phyloP scores from a whole-genome alignment of 2,113 vertebrate genomes.

The Apeltes quadracus region DNA sequence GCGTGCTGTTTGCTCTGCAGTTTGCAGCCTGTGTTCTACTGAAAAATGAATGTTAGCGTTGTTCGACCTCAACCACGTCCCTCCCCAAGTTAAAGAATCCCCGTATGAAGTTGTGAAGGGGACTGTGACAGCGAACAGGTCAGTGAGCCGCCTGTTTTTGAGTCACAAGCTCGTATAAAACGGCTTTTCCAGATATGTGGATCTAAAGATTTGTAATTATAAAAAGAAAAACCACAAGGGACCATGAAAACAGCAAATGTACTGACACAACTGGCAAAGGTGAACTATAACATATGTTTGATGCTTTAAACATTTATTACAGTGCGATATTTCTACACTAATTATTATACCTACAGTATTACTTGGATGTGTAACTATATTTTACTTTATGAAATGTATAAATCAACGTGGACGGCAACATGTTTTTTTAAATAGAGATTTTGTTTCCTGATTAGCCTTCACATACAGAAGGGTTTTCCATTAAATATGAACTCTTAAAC shows the following conservation, averaged over 20 bases:
- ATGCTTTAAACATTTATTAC: slow-evolving; percentile 2
- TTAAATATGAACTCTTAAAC: slow-evolving; percentile 29
- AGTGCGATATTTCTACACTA: not conserved
- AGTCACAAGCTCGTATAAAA: not conserved
- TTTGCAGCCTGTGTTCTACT: not conserved
- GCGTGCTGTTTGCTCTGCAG: not conserved
- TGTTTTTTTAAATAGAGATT: slow-evolving; percentile 2
- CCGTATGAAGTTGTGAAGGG: not conserved
- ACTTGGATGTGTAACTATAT: slow-evolving; percentile 17
- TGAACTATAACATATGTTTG: not conserved
- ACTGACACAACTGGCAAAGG: not conserved
- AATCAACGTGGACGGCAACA: slow-evolving; percentile 5
- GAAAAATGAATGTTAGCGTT: not conserved
- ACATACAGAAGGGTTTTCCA: not conserved
- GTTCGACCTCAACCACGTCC: not conserved
- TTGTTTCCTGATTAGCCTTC: not conserved
- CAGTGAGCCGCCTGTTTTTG: not conserved
- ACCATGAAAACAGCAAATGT: not conserved
- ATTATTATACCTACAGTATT: slow-evolving; percentile 19
- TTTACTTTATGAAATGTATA: slow-evolving; percentile 2
- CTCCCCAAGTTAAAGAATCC: not conserved
- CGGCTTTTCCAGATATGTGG: not conserved
- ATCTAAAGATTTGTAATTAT: not conserved
- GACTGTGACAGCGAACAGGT: not conserved
- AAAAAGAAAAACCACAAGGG: not conserved